Percentiles rank a stretch among this genome's conserved stretches.
Conservation (phyloP, 2,113 vertebrate genomes). For the Nothoprocta pentlandii region DNA sequence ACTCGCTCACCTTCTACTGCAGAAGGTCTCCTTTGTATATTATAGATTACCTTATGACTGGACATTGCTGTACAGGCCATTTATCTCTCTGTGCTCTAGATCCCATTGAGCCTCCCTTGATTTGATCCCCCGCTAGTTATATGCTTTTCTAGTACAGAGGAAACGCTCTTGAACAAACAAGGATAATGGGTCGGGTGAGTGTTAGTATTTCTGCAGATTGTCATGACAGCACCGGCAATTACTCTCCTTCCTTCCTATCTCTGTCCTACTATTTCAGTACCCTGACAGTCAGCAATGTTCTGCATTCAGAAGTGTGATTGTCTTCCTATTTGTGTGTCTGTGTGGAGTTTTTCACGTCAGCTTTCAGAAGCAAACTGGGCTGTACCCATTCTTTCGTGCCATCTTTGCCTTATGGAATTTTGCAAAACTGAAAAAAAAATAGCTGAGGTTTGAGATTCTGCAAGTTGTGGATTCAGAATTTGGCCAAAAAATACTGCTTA, state of each 20-base stretch:
- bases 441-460: not conserved
- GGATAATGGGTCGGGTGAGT: not conserved
- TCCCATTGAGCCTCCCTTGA: not conserved
- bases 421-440: not conserved
- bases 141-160: not conserved
- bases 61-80: not conserved
- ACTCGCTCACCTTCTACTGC: not conserved
- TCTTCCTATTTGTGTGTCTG: not conserved
- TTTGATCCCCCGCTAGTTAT: not conserved
- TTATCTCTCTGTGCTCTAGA: not conserved
- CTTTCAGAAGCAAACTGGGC: not conserved
- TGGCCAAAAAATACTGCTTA: not conserved
- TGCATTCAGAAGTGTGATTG: slow-evolving; percentile 17
- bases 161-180: not conserved
- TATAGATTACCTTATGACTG: not conserved
- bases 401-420: slow-evolving; percentile 18
- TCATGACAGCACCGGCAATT: not conserved
- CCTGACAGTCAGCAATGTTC: slow-evolving; percentile 27
- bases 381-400: slow-evolving; percentile 2
- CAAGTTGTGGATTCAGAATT: not conserved
- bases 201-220: not conserved
- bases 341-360: slow-evolving; percentile 18
- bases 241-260: not conserved
- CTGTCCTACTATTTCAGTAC: not conserved
- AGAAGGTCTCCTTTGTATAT: not conserved